These are phyloP conservation scores for Phycodurus eques DNA, from an alignment of 2,113 vertebrate species.

Conservation along the genomic window DNA sequence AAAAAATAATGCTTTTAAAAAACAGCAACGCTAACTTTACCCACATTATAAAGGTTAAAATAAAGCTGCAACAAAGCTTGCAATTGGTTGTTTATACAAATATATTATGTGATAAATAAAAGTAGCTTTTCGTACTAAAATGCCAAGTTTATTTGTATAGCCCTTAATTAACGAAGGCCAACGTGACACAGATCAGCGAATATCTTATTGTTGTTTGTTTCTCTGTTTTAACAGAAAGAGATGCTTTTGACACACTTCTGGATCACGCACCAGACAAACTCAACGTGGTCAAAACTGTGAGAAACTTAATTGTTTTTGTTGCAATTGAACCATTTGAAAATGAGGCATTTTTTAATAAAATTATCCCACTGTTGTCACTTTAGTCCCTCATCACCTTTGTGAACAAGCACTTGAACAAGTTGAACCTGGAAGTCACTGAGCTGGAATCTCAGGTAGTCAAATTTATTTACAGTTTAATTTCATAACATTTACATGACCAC, in stretches of 20 bases:
- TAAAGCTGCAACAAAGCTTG: not conserved
- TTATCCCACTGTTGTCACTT: conserved; percentile 2
- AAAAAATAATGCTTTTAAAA: too few species aligned
- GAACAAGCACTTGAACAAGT: conserved; percentile 97
- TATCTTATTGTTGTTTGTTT: not conserved
- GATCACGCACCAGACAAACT: conserved; percentile 98
- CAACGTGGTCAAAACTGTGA: conserved; percentile 96
- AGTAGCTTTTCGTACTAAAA: too few species aligned
- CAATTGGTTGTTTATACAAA: too few species aligned
- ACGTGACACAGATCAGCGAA: too few species aligned
- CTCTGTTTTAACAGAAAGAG: conserved; percentile 79
- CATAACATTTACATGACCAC: not conserved
- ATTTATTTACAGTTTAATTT: not conserved
- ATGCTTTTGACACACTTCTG: conserved; percentile 97
- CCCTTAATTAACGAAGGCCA: too few species aligned
- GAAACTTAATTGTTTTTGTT: not conserved
- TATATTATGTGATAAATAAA: too few species aligned
- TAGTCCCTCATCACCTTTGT: conserved; percentile 98
- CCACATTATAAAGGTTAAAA: not conserved
- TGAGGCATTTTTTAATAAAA: not conserved
- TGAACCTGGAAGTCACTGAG: conserved; percentile 97
- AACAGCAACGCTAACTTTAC: not conserved
- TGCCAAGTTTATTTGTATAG: too few species aligned
- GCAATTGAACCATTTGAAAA: not conserved
- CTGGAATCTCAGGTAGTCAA: conserved; percentile 90